A percentile compares a stretch with the other conserved stretches of the same genome.
Evolutionary conservation across 2,113 vertebrate genomes (phyloP).

Genomic region (Promerops cafer): DNA sequence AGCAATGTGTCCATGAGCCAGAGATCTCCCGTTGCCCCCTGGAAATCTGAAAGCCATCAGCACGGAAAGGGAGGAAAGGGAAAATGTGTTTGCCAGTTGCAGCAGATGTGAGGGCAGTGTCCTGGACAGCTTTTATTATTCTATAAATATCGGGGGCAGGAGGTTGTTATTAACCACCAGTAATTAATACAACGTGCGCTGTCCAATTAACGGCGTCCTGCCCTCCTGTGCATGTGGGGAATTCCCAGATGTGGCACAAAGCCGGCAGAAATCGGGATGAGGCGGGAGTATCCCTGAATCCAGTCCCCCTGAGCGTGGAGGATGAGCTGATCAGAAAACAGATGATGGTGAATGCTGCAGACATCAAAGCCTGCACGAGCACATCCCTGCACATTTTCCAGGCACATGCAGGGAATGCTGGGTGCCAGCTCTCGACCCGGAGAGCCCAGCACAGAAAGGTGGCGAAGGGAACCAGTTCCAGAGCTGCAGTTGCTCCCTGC

Average conservation of each 20-base stretch:
- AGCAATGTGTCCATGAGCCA: not conserved
- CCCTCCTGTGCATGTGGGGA: not conserved
- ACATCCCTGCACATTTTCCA: not conserved
- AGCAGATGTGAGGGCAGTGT: slow-evolving; percentile 53
- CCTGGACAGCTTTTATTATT: slow-evolving; percentile 43
- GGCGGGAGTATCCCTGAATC: not conserved
- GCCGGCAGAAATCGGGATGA: not conserved
- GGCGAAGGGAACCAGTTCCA: not conserved
- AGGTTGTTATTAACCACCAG: slow-evolving; percentile 50
- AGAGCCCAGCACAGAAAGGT: not conserved
- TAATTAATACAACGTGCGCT: slow-evolving; percentile 63
- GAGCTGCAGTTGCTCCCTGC: not conserved
- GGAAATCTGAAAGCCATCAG: slow-evolving; percentile 59
- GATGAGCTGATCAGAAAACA: not conserved
- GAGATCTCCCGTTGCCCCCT: slow-evolving; percentile 8
- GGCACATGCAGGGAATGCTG: not conserved
- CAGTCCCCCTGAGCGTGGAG: not conserved
- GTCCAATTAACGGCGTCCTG: slow-evolving; percentile 30
- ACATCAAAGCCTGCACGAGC: slow-evolving; percentile 6
- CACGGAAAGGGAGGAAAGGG: slow-evolving; percentile 41
- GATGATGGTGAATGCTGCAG: not conserved
- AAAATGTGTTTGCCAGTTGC: slow-evolving; percentile 57
- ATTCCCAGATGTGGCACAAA: slow-evolving; percentile 3
- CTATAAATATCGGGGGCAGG: slow-evolving; percentile 63
- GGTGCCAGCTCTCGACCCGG: not conserved